These are phyloP conservation scores for Synanthedon andrenaeformis DNA, from an alignment of 2,888 invertebrate genomes.

Conservation along the genomic window DNA sequence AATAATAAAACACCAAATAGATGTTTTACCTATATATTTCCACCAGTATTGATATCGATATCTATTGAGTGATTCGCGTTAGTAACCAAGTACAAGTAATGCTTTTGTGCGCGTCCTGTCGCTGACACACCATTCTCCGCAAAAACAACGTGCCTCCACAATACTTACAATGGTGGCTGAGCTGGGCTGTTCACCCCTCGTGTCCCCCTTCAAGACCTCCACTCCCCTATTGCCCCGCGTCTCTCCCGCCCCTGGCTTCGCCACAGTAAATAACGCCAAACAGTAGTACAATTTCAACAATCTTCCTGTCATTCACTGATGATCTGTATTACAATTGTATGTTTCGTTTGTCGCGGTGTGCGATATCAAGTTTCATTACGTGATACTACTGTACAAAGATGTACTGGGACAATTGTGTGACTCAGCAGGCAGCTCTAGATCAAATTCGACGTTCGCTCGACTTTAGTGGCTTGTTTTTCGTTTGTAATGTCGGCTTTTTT, in stretches of 20 bases:
- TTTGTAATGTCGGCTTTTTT: conserved; percentile 38
- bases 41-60: background rate
- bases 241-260: conserved; percentile 16
- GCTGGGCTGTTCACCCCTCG: conserved; percentile 39
- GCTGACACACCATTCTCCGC: conserved; percentile 54
- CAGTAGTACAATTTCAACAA: background rate
- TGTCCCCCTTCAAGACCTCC: conserved; percentile 8
- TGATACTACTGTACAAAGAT: background rate
- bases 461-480: conserved; percentile 54
- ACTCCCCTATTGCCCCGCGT: conserved; percentile 13
- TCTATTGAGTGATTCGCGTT: conserved; percentile 9
- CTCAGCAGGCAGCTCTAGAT: conserved; percentile 55
- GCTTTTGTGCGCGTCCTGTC: conserved; percentile 22
- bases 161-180: conserved; percentile 59
- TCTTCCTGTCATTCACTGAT: background rate
- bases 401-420: conserved; percentile 40
- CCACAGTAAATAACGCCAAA: background rate
- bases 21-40: no score
- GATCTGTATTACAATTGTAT: background rate
- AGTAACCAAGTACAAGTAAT: background rate
- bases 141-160: conserved; percentile 62
- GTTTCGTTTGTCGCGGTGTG: background rate
- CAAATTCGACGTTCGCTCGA: conserved; percentile 52
- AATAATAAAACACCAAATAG: no score
- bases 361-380: background rate